phyloP scores from a whole-genome alignment of 2,797 vertebrate genomes.

The Alfaro cultratus region DNA sequence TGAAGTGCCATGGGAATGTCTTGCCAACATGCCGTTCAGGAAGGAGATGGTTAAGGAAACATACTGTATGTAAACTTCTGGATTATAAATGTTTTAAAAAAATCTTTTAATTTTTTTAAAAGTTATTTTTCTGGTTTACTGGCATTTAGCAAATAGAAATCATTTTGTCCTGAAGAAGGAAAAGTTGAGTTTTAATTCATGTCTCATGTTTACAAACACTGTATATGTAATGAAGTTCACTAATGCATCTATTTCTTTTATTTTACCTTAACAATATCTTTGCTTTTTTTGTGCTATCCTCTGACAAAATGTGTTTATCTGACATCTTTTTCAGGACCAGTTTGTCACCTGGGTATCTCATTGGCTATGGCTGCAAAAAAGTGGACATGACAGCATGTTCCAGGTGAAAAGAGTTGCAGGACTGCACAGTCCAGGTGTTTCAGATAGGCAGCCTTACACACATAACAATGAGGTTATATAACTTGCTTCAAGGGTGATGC shows the following conservation, averaged over 20 bases:
- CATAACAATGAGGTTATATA: conserved; percentile 9
- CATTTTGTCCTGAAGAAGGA: too few species aligned
- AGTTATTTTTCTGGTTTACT: background rate
- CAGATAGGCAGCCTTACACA: conserved; percentile 5
- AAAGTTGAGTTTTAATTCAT: background rate
- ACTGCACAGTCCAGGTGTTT: background rate
- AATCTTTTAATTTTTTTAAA: background rate
- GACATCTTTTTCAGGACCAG: background rate
- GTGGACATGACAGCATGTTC: conserved; percentile 6
- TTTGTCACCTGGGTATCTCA: background rate
- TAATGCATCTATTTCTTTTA: background rate
- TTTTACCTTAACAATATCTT: background rate
- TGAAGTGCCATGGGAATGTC: too few species aligned
- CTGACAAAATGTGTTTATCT: background rate
- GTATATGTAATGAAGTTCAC: background rate
- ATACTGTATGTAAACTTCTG: background rate
- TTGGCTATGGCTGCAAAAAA: background rate
- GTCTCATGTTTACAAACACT: background rate
- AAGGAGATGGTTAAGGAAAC: background rate
- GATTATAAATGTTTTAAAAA: background rate
- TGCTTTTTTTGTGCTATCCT: background rate
- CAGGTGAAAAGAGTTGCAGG: background rate
- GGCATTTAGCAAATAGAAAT: too few species aligned
- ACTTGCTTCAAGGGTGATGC: conserved; percentile 18
- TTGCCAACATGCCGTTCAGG: too few species aligned